Evolutionary conservation across 2,113 vertebrate genomes (phyloP).

Genomic region (Halichoeres trimaculatus): DNA sequence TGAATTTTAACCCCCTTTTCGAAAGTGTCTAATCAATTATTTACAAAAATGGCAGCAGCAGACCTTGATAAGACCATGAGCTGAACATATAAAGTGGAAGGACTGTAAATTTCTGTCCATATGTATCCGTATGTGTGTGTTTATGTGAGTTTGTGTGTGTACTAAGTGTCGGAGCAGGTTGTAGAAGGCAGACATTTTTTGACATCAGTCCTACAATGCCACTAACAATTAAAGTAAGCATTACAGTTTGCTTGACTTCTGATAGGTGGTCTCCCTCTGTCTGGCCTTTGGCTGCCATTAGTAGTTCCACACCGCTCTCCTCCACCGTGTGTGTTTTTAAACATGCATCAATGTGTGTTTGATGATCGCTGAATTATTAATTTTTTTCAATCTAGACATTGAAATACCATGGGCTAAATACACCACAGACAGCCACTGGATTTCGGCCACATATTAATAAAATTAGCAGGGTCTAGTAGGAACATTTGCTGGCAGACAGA

Average conservation of each 20-base stretch:
- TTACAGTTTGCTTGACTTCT: conserved; percentile 57
- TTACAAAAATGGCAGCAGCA: conserved; percentile 85
- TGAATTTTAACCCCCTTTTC: conserved; percentile 83
- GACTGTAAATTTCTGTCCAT: conserved; percentile 61
- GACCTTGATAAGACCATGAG: conserved; percentile 83
- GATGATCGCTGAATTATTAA: conserved; percentile 83
- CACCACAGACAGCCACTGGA: conserved; percentile 72
- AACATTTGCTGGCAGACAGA: conserved; percentile 77
- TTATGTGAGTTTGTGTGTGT: conserved; percentile 30
- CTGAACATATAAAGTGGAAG: conserved; percentile 82
- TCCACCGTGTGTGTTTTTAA: conserved; percentile 69
- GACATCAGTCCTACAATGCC: conserved; percentile 59
- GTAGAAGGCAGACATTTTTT: conserved; percentile 70
- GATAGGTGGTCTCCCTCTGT: conserved; percentile 69
- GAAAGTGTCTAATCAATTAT: conserved; percentile 89
- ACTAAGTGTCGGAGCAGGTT: conserved; percentile 15
- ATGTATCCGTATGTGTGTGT: conserved; percentile 39
- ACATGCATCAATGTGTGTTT: conserved; percentile 78
- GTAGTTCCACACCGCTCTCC: conserved; percentile 54
- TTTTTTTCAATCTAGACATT: conserved; percentile 67
- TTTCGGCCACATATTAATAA: conserved; percentile 78
- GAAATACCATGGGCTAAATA: conserved; percentile 78
- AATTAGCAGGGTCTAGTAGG: conserved; percentile 77
- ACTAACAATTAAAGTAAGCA: conserved; percentile 74
- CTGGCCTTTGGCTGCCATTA: conserved; percentile 75